Evolutionary conservation across 2,888 invertebrate genomes (phyloP).

Genomic region (Automeris io): DNA sequence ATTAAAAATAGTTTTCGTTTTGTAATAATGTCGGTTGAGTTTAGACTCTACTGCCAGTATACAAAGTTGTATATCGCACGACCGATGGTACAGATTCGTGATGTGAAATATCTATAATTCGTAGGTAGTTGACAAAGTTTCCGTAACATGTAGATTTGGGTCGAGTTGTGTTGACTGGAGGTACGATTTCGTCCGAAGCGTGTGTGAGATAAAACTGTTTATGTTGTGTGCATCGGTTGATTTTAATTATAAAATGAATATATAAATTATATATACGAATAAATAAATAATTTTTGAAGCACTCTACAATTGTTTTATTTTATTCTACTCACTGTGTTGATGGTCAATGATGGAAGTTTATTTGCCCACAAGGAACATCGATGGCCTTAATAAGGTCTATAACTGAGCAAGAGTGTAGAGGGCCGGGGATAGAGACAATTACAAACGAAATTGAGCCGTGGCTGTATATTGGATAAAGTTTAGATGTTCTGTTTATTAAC

Average conservation of each 20-base stretch:
- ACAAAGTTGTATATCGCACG: constrained; percentile 8
- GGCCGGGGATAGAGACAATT: no score
- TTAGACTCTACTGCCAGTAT: constrained; percentile 16
- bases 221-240: constrained; percentile 70
- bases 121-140: constrained; percentile 17
- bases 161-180: constrained; percentile 12
- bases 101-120: constrained; percentile 3
- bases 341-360: no score
- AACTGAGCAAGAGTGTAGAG: no score
- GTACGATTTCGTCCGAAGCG: constrained; percentile 29
- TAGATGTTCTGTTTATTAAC: no score
- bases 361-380: no score
- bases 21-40: constrained; percentile 8
- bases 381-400: no score
- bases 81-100: background rate
- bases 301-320: constrained; percentile 54
- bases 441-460: no score
- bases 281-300: constrained; percentile 76
- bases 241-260: constrained; percentile 73
- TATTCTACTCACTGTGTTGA: background rate
- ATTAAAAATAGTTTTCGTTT: no score
- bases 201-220: constrained; percentile 34
- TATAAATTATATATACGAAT: constrained; percentile 76
- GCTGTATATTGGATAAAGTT: no score
- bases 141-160: constrained; percentile 20